A percentile compares a stretch with the other conserved stretches of the same genome.
These are phyloP conservation scores for Caracal caracal DNA, from an alignment of 2,113 vertebrate genomes.

Conservation along the genomic window DNA sequence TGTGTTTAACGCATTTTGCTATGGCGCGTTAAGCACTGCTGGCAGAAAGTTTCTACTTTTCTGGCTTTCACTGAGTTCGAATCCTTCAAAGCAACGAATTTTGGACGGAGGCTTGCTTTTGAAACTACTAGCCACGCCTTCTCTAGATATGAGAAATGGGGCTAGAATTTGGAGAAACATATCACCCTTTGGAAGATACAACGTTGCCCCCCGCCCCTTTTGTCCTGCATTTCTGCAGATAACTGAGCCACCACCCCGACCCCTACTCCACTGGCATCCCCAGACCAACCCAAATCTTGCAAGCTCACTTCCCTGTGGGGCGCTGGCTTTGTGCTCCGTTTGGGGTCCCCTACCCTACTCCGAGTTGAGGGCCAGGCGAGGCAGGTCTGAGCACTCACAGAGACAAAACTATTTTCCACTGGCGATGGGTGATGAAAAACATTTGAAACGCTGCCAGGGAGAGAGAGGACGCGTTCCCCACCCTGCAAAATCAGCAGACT, in stretches of 20 bases:
- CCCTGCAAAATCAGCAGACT: constrained; percentile 82
- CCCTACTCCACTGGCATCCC: neutral
- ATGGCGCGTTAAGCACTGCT: neutral
- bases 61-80: neutral
- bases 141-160: neutral
- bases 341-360: too few relatives aligned
- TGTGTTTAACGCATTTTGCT: neutral
- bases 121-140: neutral
- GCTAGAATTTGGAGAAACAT: neutral
- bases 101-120: neutral
- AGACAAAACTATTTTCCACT: constrained; percentile 68
- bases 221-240: too few relatives aligned
- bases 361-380: neutral
- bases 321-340: neutral
- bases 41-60: constrained; percentile 24
- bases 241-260: neutral
- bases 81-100: neutral
- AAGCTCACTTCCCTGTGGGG: neutral
- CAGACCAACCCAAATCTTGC: too few relatives aligned
- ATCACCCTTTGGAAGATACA: neutral
- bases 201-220: neutral
- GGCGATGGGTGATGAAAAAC: constrained; percentile 64
- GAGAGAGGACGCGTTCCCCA: constrained; percentile 63
- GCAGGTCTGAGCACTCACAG: neutral
- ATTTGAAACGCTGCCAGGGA: constrained; percentile 80